These are phyloP conservation scores for Amiota minor DNA, from an alignment of 2,888 invertebrate species.

Conservation along the genomic window DNA sequence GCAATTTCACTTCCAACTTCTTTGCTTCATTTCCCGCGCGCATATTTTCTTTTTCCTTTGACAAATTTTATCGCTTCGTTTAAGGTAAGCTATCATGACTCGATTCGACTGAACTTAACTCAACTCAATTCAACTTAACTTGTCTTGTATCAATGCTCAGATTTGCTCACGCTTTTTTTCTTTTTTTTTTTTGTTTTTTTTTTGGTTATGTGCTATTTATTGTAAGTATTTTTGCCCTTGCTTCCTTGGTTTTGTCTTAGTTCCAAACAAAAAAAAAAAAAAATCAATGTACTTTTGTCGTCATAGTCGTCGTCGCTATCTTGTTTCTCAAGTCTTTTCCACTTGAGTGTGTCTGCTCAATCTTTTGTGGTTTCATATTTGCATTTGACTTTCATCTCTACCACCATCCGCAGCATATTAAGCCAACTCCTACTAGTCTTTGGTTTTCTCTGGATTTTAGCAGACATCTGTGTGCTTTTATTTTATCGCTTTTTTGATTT, in stretches of 20 bases:
- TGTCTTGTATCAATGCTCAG: too few species aligned
- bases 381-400: conserved; percentile 24
- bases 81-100: conserved; percentile 34
- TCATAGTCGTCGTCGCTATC: conserved; percentile 41
- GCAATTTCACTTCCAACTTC: conserved; percentile 59
- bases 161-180: not conserved
- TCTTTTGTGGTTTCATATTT: conserved; percentile 52
- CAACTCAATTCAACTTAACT: not conserved
- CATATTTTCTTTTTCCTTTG: not conserved
- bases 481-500: conserved; percentile 8
- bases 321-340: conserved; percentile 51
- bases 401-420: too few species aligned
- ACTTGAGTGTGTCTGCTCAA: conserved; percentile 56
- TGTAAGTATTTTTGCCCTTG: not conserved
- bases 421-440: conserved; percentile 30
- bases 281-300: not conserved
- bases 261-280: too few species aligned
- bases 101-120: not conserved
- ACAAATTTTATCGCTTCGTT: conserved; percentile 58
- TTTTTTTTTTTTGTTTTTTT: not conserved
- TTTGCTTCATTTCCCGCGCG: conserved; percentile 40
- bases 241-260: too few species aligned
- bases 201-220: not conserved
- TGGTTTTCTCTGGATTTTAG: conserved; percentile 1
- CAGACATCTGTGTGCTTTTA: conserved; percentile 28